phyloP scores from a whole-genome alignment of 1,140 invertebrate species.

The Portunus trituberculatus region DNA sequence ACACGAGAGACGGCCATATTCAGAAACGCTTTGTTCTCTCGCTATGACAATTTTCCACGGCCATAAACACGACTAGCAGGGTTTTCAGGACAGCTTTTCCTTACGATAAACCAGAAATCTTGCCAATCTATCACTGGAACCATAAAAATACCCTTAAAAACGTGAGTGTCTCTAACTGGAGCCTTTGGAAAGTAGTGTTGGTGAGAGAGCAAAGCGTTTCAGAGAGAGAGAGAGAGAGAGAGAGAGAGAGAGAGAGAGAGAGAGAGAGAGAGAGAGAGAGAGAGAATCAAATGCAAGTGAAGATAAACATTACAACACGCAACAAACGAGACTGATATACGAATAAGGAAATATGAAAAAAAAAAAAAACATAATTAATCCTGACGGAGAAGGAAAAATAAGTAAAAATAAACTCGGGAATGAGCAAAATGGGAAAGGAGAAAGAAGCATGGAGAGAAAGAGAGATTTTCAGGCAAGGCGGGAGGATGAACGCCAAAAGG shows the following conservation, averaged over 20 bases:
- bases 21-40: too few relatives aligned
- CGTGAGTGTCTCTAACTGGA: too few relatives aligned
- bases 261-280: constrained; percentile 33
- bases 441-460: neutral
- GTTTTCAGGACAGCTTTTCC: too few relatives aligned
- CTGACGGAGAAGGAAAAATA: neutral
- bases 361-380: neutral
- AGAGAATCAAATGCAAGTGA: neutral
- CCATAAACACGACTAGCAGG: too few relatives aligned
- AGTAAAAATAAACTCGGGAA: neutral
- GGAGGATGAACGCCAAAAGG: neutral
- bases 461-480: neutral
- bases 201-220: too few relatives aligned
- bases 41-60: too few relatives aligned
- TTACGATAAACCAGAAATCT: too few relatives aligned
- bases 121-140: too few relatives aligned
- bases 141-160: too few relatives aligned
- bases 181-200: too few relatives aligned
- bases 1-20: neutral
- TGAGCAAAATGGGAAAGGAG: neutral
- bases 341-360: neutral
- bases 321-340: neutral
- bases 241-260: neutral
- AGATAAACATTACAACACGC: neutral
- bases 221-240: too few relatives aligned